Conservation (phyloP, 2,797 vertebrate genomes). For the Ceyx erithaca region DNA sequence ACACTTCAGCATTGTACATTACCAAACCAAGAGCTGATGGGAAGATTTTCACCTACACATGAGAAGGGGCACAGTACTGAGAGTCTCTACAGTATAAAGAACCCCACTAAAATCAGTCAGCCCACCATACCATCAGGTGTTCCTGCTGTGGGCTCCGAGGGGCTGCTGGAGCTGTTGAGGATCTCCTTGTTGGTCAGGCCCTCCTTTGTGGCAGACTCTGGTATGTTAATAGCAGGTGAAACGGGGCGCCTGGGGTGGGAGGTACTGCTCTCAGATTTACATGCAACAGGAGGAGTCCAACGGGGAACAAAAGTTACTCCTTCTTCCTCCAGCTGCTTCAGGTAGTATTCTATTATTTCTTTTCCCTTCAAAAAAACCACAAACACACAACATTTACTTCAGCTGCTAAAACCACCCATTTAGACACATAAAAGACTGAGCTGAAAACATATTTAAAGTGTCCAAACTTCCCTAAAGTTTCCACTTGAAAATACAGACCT, state of each 20-base stretch:
- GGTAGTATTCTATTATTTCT: constrained; percentile 97
- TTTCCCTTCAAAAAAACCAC: constrained; percentile 85
- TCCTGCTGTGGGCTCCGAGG: constrained; percentile 79
- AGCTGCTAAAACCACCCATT: neutral
- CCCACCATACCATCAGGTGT: constrained; percentile 87
- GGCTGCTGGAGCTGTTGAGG: constrained; percentile 72
- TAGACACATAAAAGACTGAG: neutral
- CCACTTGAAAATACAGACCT: neutral
- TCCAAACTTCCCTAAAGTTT: neutral
- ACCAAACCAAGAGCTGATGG: neutral
- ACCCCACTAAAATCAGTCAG: constrained; percentile 18
- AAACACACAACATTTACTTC: neutral
- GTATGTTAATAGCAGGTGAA: constrained; percentile 69
- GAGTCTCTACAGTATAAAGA: neutral
- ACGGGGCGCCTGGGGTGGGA: constrained; percentile 49
- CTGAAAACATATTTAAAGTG: neutral
- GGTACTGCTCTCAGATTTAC: constrained; percentile 55
- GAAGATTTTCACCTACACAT: neutral
- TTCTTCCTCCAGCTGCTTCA: constrained; percentile 91
- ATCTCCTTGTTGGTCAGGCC: constrained; percentile 78
- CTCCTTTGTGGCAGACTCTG: constrained; percentile 71
- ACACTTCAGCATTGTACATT: neutral
- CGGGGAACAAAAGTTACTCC: constrained; percentile 88
- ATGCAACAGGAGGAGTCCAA: constrained; percentile 81
- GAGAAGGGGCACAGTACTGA: neutral